Percentiles rank a stretch among this genome's conserved stretches.
phyloP scores from a whole-genome alignment of 1,140 invertebrate genomes.

The Uloborus diversus region DNA sequence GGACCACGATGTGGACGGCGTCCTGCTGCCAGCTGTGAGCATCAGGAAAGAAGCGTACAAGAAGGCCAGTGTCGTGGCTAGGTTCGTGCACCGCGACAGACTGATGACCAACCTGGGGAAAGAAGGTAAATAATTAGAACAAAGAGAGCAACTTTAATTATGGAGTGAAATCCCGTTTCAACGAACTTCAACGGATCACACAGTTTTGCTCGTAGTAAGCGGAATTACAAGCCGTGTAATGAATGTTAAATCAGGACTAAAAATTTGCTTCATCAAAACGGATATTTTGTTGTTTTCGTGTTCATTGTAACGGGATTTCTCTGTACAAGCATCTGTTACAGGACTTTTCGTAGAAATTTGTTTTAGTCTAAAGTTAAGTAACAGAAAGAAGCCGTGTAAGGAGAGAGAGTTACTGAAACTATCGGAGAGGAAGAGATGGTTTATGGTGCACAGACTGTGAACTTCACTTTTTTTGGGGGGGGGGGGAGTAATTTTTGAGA shows the following conservation, averaged over 20 bases:
- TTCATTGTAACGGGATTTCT: neutral
- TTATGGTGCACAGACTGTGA: no score
- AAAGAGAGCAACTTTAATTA: neutral
- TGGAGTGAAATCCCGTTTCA: neutral
- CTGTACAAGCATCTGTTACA: no score
- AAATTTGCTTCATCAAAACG: neutral
- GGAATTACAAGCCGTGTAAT: neutral
- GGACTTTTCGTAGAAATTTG: no score
- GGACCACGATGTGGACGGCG: slow-evolving; percentile 64
- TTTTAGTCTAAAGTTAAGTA: no score
- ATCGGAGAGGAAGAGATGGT: no score
- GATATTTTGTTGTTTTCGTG: neutral
- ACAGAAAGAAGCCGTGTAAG: no score
- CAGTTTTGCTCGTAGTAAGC: neutral
- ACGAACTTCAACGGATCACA: neutral
- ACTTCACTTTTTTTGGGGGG: no score
- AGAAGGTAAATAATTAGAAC: neutral
- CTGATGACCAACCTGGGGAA: slow-evolving; percentile 72
- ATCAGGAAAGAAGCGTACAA: slow-evolving; percentile 72
- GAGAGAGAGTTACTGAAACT: no score
- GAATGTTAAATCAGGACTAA: no score
- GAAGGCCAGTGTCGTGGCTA: slow-evolving; percentile 74
- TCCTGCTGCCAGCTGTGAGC: slow-evolving; percentile 66
- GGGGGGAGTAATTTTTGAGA: no score
- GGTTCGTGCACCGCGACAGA: slow-evolving; percentile 79